A percentile compares a stretch with the other conserved stretches of the same genome.
These are phyloP conservation scores for Scalopus aquaticus DNA, from an alignment of 2,113 vertebrate genomes.

Conservation along the genomic window DNA sequence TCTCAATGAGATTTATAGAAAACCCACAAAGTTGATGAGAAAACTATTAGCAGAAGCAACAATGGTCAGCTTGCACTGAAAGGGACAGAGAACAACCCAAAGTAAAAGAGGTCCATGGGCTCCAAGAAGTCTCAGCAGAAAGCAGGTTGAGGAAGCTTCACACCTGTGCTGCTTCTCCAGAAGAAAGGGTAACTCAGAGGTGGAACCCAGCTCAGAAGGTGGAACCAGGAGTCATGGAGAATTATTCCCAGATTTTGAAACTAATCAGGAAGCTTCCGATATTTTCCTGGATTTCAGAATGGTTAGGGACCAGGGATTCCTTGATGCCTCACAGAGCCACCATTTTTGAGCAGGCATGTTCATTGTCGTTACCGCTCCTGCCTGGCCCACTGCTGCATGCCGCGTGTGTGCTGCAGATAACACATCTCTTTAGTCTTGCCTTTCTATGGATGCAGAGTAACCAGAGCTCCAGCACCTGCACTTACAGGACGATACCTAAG, in stretches of 20 bases:
- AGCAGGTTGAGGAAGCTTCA: background rate
- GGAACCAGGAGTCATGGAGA: background rate
- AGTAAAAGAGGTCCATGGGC: background rate
- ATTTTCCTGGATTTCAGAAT: slow-evolving; percentile 19
- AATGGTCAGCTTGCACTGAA: background rate
- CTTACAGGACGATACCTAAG: background rate
- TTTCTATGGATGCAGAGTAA: background rate
- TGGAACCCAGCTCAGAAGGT: background rate
- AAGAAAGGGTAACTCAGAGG: background rate
- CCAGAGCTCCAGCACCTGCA: background rate
- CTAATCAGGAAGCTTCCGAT: background rate
- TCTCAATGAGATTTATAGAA: background rate
- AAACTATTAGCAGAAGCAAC: background rate
- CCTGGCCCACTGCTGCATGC: background rate
- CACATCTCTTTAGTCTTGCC: background rate
- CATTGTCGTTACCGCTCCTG: background rate
- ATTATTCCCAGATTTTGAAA: background rate
- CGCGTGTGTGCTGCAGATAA: background rate
- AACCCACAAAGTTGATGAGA: background rate
- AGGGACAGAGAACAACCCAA: background rate
- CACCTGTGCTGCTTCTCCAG: background rate
- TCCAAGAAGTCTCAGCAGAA: background rate
- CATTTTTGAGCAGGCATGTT: background rate
- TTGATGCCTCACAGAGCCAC: accelerated
- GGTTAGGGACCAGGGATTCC: background rate